Evolutionary conservation across 2,888 invertebrate species (phyloP), one percentile per base, ranked within the genome.

Genomic region (Papilio elwesi): DNA sequence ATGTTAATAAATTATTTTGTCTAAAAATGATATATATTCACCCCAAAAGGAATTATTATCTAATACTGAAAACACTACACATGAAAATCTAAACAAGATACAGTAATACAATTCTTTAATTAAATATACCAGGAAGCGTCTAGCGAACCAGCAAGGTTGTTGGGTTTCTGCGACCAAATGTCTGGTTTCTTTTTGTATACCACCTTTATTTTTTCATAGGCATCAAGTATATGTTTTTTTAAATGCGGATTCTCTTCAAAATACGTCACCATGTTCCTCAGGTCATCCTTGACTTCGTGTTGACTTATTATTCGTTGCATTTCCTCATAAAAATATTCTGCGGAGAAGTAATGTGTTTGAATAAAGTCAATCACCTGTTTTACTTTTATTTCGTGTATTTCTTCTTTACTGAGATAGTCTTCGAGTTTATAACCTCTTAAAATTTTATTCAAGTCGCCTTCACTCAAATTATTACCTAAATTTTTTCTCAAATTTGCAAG

Each of bases 321-420:
- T 80, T 89, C 87, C 0, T 79, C 68, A 52, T 83, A 81, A 4
- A 89, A 78, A 77, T 86, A 87, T 11, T 80, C 76, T 0, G 87
- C 83, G 0, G 80, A 74, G 3, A 70, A 36, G 8, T 75, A 78
- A 53, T 81, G 76, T 0, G 75, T 65, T 16, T 75, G 59, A 68
- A 87, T 75, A 53, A 82, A 86, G 0, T 78, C 68, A 0, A 68
- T 70, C 2, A 89, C 68, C 71, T 81, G 79, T 4, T 74, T 70
- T 9, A 83, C 71, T 76, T 81, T 82, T 5, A n/a, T 62, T 5
- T 73, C 52, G 26, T 84, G 80, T 2, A 59, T 59, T 8, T 59
- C 59, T 1, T 38, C 38, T 38, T 13, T 6, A n/a, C 38, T 59
- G 6, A 59, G 59, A 15, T 48, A 38, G 5, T 16, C 15, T 26